Base-by-base conservation (phyloP, 2,888 invertebrate genomes). In the Aleiodes leptofemur region DNA sequence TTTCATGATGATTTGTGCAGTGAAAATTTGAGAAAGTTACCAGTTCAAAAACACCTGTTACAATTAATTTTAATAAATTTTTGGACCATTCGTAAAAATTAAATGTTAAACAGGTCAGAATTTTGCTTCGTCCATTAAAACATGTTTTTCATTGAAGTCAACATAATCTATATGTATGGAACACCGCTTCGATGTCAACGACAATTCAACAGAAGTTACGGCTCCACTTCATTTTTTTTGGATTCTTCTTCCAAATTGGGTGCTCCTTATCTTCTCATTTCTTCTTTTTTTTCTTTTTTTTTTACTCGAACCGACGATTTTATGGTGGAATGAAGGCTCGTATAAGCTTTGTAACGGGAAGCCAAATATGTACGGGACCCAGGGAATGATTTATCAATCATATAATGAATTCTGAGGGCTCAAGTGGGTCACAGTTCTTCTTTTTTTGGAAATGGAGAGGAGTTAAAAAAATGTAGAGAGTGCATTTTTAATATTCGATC, bases 271-370 rank as follows among this genome's bases (percentile, higher is more conserved):
- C 4, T 56, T 16, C 16, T 11, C 13, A 48, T 9, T 31, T n/a
- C 57, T 29, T n/a, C 23, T 1, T 61, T 43, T n/a, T 64, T n/a
- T 57, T 50, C 1, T 61, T 43, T n/a, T 64, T n/a, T 57, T 50
- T 55, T 73, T 56, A 31, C 59, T 48, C 23, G 64, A 51, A 61
- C 64, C 59, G 31, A 59, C 34, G 34, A 76, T 57, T 72, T 72
- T 69, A 29, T 38, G 16, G 66, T 14, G 66, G 64, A 48, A 56
- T 16, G 50, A 13, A 72, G 34, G 69, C 23, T 71, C 71, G 73
- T 78, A 72, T 69, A 72, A 79, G 79, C 82, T 79, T 78, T 80
- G 77, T 85, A 86, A 86, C 86, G 86, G 85, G 82, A 86, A 83
- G 83, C 77, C 82, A 74, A 79, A 80, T 81, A 79, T 82, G 81